Base-by-base conservation (phyloP, 2,888 invertebrate genomes). In the Trilocha varians region DNA sequence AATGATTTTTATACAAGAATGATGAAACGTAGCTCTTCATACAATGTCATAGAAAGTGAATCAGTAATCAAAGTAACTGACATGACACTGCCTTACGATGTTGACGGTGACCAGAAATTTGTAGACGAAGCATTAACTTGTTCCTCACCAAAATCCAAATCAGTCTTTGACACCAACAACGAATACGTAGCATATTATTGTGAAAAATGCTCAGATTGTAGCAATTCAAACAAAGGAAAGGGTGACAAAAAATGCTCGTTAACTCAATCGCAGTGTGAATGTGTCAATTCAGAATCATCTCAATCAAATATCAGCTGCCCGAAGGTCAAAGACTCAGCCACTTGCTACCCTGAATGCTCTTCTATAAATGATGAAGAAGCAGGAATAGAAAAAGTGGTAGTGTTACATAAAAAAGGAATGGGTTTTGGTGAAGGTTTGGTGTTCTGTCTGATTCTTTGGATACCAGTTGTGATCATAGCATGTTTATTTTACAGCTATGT, bases 21-120 rank as follows among this genome's bases (percentile, higher is more conserved):
- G 0, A 62, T 58, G 38, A 70, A 65, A 44, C 75, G 63, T 52
- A 75, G 73, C 47, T 66, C 69, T 13, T 83, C 84, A 14, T 82
- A 77, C 48, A 64, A 67, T 13, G 54, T 78, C 11, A 79, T 84
- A 35, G 78, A 79, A 1, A 84, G 84, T 44, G 83, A 84, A 60
- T 67, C 74, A 1, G 51, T 84, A 41, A 51, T 84, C 0, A 70
- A 59, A 62, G 74, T 82, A 5, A 83, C 83, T 17, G 78, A 84
- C 41, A 78, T 83, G 78, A 76, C 79, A 16, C 59, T 55, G 14
- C 59, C 55, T 8, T 55, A 59, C 17, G 58, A 55, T 38, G 40
- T 51, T 0, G 48, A 45, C 25, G 47, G 48, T n/a, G 46, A 41
- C 6, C 25, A 25, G 5, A 48, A 44, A 38, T 38, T 41, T 13